phyloP scores from a whole-genome alignment of 2,888 invertebrate genomes.

The Ceraclea dissimilis region DNA sequence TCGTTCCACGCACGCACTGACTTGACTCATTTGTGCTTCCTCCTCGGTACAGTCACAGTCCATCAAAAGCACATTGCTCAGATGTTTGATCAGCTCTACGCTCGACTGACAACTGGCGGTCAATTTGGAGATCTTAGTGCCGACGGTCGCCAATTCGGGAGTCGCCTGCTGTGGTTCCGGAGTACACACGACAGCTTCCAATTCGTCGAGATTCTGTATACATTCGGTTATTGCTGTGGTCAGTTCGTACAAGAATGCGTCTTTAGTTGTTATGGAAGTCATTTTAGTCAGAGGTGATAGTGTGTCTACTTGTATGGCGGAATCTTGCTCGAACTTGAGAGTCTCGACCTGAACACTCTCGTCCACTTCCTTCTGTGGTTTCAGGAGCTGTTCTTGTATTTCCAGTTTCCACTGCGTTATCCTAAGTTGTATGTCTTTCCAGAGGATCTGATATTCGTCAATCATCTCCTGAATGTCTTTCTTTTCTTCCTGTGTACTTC shows the following conservation, averaged over 20 bases:
- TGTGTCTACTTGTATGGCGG: constrained; percentile 76
- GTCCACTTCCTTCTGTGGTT: constrained; percentile 41
- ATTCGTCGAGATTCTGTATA: constrained; percentile 54
- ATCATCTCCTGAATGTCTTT: constrained; percentile 51
- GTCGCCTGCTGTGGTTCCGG: constrained; percentile 48
- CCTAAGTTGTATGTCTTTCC: constrained; percentile 52
- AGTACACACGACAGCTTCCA: constrained; percentile 57
- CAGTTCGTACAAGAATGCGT: constrained; percentile 73
- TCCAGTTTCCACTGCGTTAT: constrained; percentile 41
- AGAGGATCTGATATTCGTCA: constrained; percentile 57
- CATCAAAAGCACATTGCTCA: constrained; percentile 64
- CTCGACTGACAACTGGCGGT: constrained; percentile 74
- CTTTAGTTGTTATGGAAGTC: constrained; percentile 70
- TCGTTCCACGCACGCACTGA: constrained; percentile 56
- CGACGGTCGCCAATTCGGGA: constrained; percentile 52
- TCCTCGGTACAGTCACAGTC: constrained; percentile 64
- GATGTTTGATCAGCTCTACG: constrained; percentile 72
- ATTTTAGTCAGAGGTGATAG: constrained; percentile 53
- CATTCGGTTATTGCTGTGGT: constrained; percentile 67
- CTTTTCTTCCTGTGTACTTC: constrained; percentile 49
- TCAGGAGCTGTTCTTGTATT: constrained; percentile 32
- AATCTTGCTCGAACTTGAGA: constrained; percentile 66
- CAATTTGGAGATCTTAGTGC: constrained; percentile 66
- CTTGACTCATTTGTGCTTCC: constrained; percentile 58
- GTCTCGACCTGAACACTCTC: constrained; percentile 66